Evolutionary conservation across 2,888 invertebrate genomes (phyloP), one percentile per base, ranked within the genome.

Genomic region (Prosapia bicincta): DNA sequence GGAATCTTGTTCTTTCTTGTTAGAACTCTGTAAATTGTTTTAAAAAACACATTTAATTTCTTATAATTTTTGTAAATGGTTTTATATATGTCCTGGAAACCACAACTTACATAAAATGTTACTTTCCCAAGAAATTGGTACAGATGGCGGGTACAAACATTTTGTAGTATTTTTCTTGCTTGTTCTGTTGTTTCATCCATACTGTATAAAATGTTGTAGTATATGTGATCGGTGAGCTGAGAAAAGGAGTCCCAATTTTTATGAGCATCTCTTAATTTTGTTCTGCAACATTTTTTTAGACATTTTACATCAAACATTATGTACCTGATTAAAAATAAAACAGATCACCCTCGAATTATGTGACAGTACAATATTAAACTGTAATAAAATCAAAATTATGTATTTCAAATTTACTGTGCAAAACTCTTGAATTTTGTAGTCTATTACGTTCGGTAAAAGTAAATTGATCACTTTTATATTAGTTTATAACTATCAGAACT

Each of bases 221-320:
- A 80, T 15, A 84, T 74, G 26, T 82, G 80, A 70, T 84, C 84
- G 3, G 82, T 82, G 32, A 84, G 77, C 69, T 79, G 78, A 54
- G 79, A 78, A 76, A 82, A 82, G 1, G 80, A 81, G 13, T 78
- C 78, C 9, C 80, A 72, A 72, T 81, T 80, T 66, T 80, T 77
- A 72, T 82, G 81, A 24, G 82, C 82, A 66, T 82, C 82, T 26
- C 81, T 80, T 67, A 84, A 73, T 30, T 66, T 77, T 15, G 78
- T 71, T 30, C 80, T 81, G 71, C 10, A 77, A 71, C 30, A 30
- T 54, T n/a, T n/a, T n/a, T n/a, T n/a, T n/a, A n/a, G n/a, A n/a
- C n/a, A n/a, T n/a, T n/a, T n/a, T n/a, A n/a, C n/a, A n/a, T n/a
- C n/a, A n/a, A n/a, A n/a, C n/a, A n/a, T n/a, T n/a, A n/a, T n/a